A percentile compares a stretch with the other conserved stretches of the same genome.
These are phyloP conservation scores for Drosophila sechellia DNA, from an alignment of 1,140 invertebrate species.

Conservation along the genomic window DNA sequence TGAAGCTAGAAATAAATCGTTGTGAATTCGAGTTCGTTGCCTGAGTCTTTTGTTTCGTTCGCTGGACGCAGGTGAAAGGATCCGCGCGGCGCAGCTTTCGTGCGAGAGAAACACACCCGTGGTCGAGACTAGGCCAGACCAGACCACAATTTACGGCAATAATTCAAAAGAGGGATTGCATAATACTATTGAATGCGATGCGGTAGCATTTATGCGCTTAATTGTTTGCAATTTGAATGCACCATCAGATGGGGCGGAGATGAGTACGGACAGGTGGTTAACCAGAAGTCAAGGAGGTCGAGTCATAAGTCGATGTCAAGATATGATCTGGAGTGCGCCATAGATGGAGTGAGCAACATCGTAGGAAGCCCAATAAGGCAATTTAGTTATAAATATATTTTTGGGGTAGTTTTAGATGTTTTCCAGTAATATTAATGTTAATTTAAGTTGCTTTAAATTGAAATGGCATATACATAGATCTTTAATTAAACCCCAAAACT, in stretches of 20 bases:
- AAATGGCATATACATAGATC: too few relatives aligned
- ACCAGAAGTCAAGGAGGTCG: slow-evolving; percentile 11
- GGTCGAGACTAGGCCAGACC: slow-evolving; percentile 32
- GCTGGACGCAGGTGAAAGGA: slow-evolving; percentile 65
- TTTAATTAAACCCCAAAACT: too few relatives aligned
- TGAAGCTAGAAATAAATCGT: slow-evolving; percentile 31
- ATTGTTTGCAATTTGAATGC: slow-evolving; percentile 71
- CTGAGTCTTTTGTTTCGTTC: slow-evolving; percentile 77
- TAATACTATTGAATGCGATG: slow-evolving; percentile 57
- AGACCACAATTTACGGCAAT: slow-evolving; percentile 56
- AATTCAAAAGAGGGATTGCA: slow-evolving; percentile 61
- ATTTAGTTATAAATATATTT: background rate
- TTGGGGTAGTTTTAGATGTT: too few relatives aligned
- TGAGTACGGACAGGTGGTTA: slow-evolving; percentile 10
- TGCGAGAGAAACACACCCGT: slow-evolving; percentile 60
- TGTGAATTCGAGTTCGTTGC: slow-evolving; percentile 60
- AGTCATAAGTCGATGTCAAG: slow-evolving; percentile 1
- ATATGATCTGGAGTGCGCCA: slow-evolving; percentile 2
- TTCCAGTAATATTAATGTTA: too few relatives aligned
- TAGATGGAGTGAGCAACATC: background rate
- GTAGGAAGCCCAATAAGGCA: background rate
- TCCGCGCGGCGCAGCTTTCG: slow-evolving; percentile 42
- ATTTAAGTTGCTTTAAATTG: too few relatives aligned
- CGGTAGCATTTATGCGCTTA: slow-evolving; percentile 62
- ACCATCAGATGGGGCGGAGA: slow-evolving; percentile 38